A percentile compares a stretch with the other conserved stretches of the same genome.
Evolutionary conservation across 2,888 invertebrate genomes (phyloP).

Genomic region (Leptopilina myrica): DNA sequence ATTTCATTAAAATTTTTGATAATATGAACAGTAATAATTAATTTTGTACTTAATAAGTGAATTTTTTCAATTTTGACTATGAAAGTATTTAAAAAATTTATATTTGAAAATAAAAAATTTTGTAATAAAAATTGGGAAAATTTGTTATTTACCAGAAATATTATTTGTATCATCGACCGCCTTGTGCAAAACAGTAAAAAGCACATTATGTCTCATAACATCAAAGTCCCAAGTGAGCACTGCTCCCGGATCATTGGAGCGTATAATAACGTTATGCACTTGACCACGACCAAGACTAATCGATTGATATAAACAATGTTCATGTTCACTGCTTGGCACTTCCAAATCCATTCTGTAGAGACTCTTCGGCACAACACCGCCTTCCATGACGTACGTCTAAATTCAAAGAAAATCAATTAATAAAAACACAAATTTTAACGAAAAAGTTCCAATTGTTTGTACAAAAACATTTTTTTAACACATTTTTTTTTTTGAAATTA

Average conservation of each 20-base stretch:
- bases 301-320: conserved; percentile 85
- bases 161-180: conserved; percentile 53
- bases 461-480: no score
- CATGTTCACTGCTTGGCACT: conserved; percentile 75
- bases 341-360: conserved; percentile 81
- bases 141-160: conserved; percentile 40
- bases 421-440: no score
- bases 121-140: not conserved
- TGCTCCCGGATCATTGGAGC: conserved; percentile 89
- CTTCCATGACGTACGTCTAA: conserved; percentile 90
- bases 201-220: conserved; percentile 91
- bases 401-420: conserved; percentile 49
- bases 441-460: no score
- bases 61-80: no score
- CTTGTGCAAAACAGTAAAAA: conserved; percentile 86
- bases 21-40: no score
- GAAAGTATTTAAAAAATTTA: no score
- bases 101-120: no score
- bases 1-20: no score
- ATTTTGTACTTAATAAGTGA: no score
- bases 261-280: conserved; percentile 87
- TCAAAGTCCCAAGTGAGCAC: conserved; percentile 98
- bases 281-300: conserved; percentile 83
- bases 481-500: no score
- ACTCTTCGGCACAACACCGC: conserved; percentile 92